phyloP scores from a whole-genome alignment of 2,797 vertebrate genomes.

The Falco rusticolus region DNA sequence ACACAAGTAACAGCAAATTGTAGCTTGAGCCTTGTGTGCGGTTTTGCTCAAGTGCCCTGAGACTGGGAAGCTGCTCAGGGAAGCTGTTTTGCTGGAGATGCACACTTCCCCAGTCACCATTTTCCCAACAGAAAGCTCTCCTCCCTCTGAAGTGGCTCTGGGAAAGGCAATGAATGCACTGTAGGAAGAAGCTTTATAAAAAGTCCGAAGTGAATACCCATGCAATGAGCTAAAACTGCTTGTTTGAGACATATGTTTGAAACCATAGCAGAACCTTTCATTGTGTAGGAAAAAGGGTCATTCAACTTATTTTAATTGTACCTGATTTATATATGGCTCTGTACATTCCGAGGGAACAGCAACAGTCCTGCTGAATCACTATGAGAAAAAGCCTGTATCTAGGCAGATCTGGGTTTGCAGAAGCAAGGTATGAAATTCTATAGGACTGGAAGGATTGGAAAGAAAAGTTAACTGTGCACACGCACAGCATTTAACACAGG shows the following conservation, averaged over 20 bases:
- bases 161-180: not conserved
- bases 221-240: not conserved
- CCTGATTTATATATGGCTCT: not conserved
- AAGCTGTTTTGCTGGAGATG: not conserved
- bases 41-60: not conserved
- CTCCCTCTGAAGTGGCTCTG: not conserved
- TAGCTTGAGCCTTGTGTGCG: not conserved
- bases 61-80: not conserved
- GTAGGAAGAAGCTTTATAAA: not conserved
- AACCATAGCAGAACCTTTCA: not conserved
- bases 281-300: not conserved
- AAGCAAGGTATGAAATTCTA: not conserved
- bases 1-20: not conserved
- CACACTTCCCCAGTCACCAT: not conserved
- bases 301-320: not conserved
- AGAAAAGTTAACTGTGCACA: not conserved
- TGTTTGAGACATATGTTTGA: not conserved
- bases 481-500: not conserved
- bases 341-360: not conserved
- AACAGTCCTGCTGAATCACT: constrained; percentile 33
- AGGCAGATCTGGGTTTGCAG: constrained; percentile 20
- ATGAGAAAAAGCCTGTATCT: not conserved
- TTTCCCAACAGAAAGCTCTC: not conserved
- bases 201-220: not conserved
- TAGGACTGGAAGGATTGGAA: not conserved